Conservation (phyloP, 2,888 invertebrate genomes). For the Drosophila gaucha region DNA sequence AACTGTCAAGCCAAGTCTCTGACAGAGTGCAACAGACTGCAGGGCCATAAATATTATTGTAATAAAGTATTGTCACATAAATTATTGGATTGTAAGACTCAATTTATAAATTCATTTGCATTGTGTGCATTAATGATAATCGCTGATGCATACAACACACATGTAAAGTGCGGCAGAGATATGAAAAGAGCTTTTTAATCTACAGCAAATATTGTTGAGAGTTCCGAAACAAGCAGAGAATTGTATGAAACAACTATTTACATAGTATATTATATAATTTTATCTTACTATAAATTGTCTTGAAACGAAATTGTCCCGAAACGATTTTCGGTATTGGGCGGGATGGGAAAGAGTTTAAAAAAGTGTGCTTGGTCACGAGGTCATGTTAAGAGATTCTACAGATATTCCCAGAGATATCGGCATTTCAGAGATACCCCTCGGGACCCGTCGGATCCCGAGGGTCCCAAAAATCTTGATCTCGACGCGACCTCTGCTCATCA, state of each 20-base stretch:
- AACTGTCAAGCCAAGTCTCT: constrained; percentile 44
- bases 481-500: too few relatives aligned
- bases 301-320: too few relatives aligned
- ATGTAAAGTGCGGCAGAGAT: neutral
- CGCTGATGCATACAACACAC: constrained; percentile 15
- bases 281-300: too few relatives aligned
- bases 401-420: too few relatives aligned
- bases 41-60: constrained; percentile 55
- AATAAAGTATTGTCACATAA: constrained; percentile 63
- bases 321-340: too few relatives aligned
- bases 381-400: too few relatives aligned
- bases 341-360: too few relatives aligned
- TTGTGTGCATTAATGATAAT: constrained; percentile 51
- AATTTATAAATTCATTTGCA: constrained; percentile 55
- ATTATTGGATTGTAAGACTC: constrained; percentile 57
- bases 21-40: constrained; percentile 31
- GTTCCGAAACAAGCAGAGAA: neutral
- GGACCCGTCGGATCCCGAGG: too few relatives aligned
- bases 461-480: too few relatives aligned
- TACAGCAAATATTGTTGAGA: neutral
- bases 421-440: too few relatives aligned
- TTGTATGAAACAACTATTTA: neutral
- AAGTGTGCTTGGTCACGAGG: too few relatives aligned
- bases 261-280: too few relatives aligned
- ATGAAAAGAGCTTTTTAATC: neutral